Evolutionary conservation across 2,797 vertebrate species (phyloP).

Genomic region (Myotis daubentonii): DNA sequence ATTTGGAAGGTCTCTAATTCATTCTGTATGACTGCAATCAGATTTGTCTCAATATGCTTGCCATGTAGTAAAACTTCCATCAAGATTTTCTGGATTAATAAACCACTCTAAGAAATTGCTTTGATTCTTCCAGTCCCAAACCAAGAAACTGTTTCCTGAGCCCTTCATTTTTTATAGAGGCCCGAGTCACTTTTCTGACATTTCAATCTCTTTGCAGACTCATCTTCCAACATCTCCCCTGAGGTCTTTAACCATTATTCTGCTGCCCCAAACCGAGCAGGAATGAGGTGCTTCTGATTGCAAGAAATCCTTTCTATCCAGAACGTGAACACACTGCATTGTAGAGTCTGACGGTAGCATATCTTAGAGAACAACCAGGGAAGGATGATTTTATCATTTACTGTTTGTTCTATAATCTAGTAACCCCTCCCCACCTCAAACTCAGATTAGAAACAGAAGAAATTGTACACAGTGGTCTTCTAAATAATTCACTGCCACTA

Average conservation of each 20-base stretch:
- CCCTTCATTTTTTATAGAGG: background rate
- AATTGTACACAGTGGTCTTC: background rate
- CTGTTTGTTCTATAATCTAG: background rate
- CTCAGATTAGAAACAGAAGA: background rate
- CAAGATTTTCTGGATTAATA: slow-evolving; percentile 62
- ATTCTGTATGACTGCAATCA: slow-evolving; percentile 17
- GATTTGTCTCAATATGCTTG: slow-evolving; percentile 43
- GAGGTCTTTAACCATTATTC: background rate
- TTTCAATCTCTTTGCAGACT: background rate
- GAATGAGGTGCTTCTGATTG: background rate
- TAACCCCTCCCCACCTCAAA: background rate
- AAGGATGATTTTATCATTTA: background rate
- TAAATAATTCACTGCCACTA: background rate
- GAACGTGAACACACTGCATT: background rate
- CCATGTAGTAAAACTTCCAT: slow-evolving; percentile 50
- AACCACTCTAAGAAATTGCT: slow-evolving; percentile 65
- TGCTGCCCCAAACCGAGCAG: background rate
- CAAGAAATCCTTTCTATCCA: background rate
- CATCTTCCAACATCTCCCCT: background rate
- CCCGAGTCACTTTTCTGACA: background rate
- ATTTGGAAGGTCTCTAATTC: background rate
- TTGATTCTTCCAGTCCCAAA: slow-evolving; percentile 19
- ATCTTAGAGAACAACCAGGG: background rate
- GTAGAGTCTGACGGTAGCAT: background rate
- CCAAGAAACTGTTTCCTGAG: background rate